Evolutionary conservation across 2,888 invertebrate species (phyloP), one percentile per base, ranked within the genome.

Genomic region (Lottia scabra): DNA sequence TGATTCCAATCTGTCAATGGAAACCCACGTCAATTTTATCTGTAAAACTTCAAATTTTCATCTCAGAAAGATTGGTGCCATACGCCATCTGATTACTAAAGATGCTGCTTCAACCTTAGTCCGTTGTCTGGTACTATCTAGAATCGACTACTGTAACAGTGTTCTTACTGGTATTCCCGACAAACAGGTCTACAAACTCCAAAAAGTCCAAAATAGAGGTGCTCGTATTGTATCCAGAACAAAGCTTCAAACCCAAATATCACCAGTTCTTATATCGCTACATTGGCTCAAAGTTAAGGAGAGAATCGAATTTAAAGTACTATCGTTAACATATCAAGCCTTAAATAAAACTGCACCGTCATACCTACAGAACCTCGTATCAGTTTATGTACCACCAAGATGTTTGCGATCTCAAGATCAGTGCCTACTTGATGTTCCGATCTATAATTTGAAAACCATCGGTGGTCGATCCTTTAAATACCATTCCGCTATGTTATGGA

Each of bases 1-100:
- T 10, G 71, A 72, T 62, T 63, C 68, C 8, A 62, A 65, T 16
- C 56, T 75, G 23, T 30, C 38, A 38, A 72, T 75, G 71, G 68
- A 71, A 30, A 16, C 38, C 30, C 71, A 74, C 62, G 68, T 72
- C 1, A 69, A 63, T 38, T 27, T n/a, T 65, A 63, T 75, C 27
- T 67, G 45, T 19, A 68, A 56, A 15, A 56, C n/a, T n/a, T n/a
- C n/a, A n/a, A n/a, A n/a, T n/a, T n/a, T n/a, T n/a, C n/a, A n/a
- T n/a, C n/a, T n/a, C n/a, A n/a, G n/a, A n/a, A n/a, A n/a, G n/a
- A n/a, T n/a, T n/a, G n/a, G n/a, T n/a, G n/a, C n/a, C n/a, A n/a
- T n/a, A n/a, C n/a, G n/a, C n/a, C n/a, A n/a, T n/a, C n/a, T n/a
- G n/a, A n/a, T n/a, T n/a, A n/a, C n/a, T n/a, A n/a, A n/a, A n/a